Percentiles rank a stretch among this genome's conserved stretches.
These are phyloP conservation scores for Stenchaetothrips biformis DNA, from an alignment of 2,888 invertebrate species.

Conservation along the genomic window DNA sequence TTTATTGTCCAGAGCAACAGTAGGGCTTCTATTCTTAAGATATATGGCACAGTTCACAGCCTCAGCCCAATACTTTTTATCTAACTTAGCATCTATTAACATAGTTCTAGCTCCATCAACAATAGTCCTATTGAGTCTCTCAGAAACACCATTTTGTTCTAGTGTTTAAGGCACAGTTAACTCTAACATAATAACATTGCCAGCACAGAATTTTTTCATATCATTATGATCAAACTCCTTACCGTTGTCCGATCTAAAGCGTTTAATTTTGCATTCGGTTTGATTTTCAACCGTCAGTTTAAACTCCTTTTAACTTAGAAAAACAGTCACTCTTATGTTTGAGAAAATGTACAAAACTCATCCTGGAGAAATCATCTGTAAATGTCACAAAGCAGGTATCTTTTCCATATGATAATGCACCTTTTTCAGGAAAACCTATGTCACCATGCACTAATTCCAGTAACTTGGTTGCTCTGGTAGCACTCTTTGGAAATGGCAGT, in stretches of 20 bases:
- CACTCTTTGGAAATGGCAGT: neutral
- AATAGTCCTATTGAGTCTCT: slow-evolving; percentile 37
- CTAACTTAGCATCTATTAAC: slow-evolving; percentile 37
- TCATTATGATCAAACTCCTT: neutral
- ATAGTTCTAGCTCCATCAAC: slow-evolving; percentile 40
- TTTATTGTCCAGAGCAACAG: slow-evolving; percentile 32
- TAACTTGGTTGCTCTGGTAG: neutral
- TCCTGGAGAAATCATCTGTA: neutral
- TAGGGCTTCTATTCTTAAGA: slow-evolving; percentile 39
- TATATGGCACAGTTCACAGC: slow-evolving; percentile 37
- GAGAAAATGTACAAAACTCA: neutral
- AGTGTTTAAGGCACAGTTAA: neutral
- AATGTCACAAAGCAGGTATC: neutral
- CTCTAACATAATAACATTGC: neutral
- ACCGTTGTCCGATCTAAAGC: neutral
- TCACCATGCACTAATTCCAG: neutral
- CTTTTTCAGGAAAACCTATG: neutral
- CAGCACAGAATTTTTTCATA: neutral
- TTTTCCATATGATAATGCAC: neutral
- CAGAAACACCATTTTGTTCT: neutral
- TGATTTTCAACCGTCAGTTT: slow-evolving; percentile 1
- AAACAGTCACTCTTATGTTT: neutral
- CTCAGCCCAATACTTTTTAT: slow-evolving; percentile 40
- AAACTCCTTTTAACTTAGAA: neutral
- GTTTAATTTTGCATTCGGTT: neutral